These are phyloP conservation scores for Procambarus clarkii DNA, from an alignment of 1,140 invertebrate genomes.

Conservation along the genomic window DNA sequence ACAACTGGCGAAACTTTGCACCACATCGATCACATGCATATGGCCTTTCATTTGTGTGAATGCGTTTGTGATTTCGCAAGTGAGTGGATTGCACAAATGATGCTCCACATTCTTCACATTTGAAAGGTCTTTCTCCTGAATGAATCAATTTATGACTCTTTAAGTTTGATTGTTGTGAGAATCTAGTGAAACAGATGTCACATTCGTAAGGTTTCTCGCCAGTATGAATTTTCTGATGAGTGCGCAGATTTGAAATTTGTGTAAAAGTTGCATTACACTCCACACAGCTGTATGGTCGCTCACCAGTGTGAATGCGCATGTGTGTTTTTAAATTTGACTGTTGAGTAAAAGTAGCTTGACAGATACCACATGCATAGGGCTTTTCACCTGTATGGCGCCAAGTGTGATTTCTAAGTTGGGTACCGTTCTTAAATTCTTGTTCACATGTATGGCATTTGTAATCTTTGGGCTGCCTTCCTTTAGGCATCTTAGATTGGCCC, in stretches of 20 bases:
- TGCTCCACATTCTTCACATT: constrained; percentile 77
- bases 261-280: constrained; percentile 71
- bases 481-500: constrained; percentile 20
- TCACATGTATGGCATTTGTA: constrained; percentile 72
- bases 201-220: constrained; percentile 79
- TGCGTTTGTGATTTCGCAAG: constrained; percentile 72
- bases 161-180: constrained; percentile 72
- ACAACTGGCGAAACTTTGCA: constrained; percentile 72
- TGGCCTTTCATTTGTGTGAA: constrained; percentile 75
- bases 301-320: constrained; percentile 71
- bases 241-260: constrained; percentile 70
- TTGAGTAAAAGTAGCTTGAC: constrained; percentile 75
- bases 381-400: constrained; percentile 73
- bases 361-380: constrained; percentile 74
- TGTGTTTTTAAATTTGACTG: constrained; percentile 72
- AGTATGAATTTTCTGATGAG: constrained; percentile 73
- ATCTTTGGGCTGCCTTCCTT: constrained; percentile 59
- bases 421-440: constrained; percentile 72
- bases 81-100: constrained; percentile 72
- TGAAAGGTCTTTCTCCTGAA: constrained; percentile 75
- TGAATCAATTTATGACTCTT: constrained; percentile 72
- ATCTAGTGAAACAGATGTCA: constrained; percentile 79
- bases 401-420: constrained; percentile 73
- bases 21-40: constrained; percentile 72
- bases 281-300: constrained; percentile 69